Evolutionary conservation across 2,888 invertebrate species (phyloP).

Genomic region (Tholera decimalis): DNA sequence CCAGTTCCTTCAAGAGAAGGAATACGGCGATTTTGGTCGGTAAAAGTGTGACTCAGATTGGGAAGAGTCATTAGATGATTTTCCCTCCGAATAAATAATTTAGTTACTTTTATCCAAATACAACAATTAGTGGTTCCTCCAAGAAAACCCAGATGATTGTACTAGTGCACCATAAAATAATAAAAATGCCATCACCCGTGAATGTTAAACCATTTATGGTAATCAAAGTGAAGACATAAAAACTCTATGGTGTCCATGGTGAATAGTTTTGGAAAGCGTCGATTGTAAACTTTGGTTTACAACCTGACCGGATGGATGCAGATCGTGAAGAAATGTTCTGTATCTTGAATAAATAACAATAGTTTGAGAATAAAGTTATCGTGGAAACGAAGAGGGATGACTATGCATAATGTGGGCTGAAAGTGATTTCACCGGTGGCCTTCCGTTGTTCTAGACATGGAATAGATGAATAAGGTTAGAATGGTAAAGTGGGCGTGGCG

Average conservation of each 20-base stretch:
- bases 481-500: too few species aligned
- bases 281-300: slow-evolving; percentile 48
- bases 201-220: slow-evolving; percentile 58
- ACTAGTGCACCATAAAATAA: slow-evolving; percentile 18
- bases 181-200: slow-evolving; percentile 44
- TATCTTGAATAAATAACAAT: slow-evolving; percentile 44
- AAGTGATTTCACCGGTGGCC: slow-evolving; percentile 7
- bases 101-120: too few species aligned
- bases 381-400: not conserved
- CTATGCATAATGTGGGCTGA: slow-evolving; percentile 3
- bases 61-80: too few species aligned
- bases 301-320: slow-evolving; percentile 10
- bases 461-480: too few species aligned
- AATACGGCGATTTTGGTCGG: too few species aligned
- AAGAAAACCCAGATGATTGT: slow-evolving; percentile 3
- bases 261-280: slow-evolving; percentile 48
- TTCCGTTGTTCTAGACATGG: not conserved
- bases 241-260: slow-evolving; percentile 27
- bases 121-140: not conserved
- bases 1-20: too few species aligned
- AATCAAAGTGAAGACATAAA: slow-evolving; percentile 53
- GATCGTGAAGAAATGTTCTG: slow-evolving; percentile 45
- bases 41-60: too few species aligned
- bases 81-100: too few species aligned
- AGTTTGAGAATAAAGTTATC: not conserved